phyloP scores from a whole-genome alignment of 2,888 invertebrate species.

The Gerris lacustris region DNA sequence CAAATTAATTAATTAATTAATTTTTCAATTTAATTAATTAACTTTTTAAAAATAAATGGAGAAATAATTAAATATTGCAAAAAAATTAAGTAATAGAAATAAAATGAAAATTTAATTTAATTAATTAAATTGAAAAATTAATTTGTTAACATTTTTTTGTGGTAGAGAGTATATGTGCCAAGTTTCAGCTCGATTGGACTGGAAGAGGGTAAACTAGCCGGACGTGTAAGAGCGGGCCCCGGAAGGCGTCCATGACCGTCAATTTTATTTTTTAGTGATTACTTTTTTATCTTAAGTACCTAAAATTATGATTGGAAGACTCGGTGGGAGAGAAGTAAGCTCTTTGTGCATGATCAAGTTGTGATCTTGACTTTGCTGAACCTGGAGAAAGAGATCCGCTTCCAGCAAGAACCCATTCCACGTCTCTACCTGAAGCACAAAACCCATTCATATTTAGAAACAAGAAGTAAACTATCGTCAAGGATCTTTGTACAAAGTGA shows the following conservation, averaged over 20 bases:
- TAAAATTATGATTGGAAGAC: slow-evolving; percentile 29
- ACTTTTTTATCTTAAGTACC: slow-evolving; percentile 24
- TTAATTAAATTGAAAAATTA: no score
- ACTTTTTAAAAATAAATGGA: no score
- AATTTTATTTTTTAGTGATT: neutral
- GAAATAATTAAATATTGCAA: no score
- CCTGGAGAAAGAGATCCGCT: slow-evolving; percentile 47
- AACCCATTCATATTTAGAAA: neutral
- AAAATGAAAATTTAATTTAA: neutral
- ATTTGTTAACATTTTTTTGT: no score
- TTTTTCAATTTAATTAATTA: no score
- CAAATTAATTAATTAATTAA: no score
- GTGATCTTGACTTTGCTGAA: slow-evolving; percentile 34
- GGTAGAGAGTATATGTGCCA: no score
- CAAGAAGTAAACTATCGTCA: neutral
- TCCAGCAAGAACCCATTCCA: slow-evolving; percentile 62
- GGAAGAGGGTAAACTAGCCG: no score
- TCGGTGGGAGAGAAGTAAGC: slow-evolving; percentile 23
- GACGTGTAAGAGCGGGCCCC: no score
- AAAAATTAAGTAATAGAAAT: no score
- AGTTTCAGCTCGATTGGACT: no score
- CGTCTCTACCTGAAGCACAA: slow-evolving; percentile 46
- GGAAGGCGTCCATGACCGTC: neutral
- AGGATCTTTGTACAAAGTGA: no score
- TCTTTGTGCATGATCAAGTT: slow-evolving; percentile 30